Conservation (phyloP, 1,140 invertebrate genomes). For the Marisa cornuarietis region DNA sequence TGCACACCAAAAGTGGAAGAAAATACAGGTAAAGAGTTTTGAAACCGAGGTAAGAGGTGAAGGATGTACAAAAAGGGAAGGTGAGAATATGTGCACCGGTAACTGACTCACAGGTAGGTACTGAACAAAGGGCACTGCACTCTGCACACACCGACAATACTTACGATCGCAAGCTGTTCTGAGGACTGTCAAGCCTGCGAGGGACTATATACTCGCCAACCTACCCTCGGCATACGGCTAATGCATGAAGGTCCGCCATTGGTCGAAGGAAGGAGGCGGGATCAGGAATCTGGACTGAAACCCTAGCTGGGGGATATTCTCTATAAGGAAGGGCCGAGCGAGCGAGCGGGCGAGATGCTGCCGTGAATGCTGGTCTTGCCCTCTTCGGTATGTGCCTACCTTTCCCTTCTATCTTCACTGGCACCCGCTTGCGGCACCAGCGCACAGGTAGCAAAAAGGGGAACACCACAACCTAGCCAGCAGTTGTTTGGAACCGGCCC, state of each 20-base stretch:
- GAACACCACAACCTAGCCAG: no score
- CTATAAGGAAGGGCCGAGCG: slow-evolving; percentile 18
- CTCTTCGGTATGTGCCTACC: slow-evolving; percentile 10
- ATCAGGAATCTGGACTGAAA: slow-evolving; percentile 13
- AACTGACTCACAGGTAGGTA: slow-evolving; percentile 8
- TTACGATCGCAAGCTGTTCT: slow-evolving; percentile 26
- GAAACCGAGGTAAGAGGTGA: no score
- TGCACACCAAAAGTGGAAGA: neutral
- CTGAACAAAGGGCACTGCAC: slow-evolving; percentile 3
- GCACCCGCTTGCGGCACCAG: no score
- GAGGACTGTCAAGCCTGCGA: neutral
- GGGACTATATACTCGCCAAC: slow-evolving; percentile 20
- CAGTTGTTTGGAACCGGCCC: neutral
- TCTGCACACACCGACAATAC: slow-evolving; percentile 7
- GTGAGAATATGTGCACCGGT: neutral
- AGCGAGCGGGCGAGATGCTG: slow-evolving; percentile 14
- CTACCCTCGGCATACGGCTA: slow-evolving; percentile 1
- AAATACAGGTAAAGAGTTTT: no score
- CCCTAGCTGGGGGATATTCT: slow-evolving; percentile 2
- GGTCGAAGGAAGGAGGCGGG: slow-evolving; percentile 16
- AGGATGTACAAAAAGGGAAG: neutral
- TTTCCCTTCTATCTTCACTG: no score
- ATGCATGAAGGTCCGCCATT: slow-evolving; percentile 17
- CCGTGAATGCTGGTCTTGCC: neutral
- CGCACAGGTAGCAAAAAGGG: no score